These are phyloP conservation scores for Cariama cristata DNA, from an alignment of 2,113 vertebrate species.

Conservation along the genomic window DNA sequence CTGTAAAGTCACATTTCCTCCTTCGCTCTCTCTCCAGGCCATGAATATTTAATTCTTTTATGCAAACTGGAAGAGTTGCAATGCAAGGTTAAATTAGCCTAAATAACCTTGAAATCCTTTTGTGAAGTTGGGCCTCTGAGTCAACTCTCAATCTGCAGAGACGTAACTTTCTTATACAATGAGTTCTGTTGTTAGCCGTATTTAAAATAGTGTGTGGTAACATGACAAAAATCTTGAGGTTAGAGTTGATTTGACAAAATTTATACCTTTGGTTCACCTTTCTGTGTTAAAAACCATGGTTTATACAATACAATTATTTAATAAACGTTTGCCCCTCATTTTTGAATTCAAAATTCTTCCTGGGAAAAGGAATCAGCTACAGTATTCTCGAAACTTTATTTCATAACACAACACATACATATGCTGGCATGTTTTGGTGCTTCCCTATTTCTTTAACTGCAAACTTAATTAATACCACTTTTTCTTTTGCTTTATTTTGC, in stretches of 20 bases:
- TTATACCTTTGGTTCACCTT: background rate
- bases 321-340: background rate
- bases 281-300: background rate
- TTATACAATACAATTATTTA: background rate
- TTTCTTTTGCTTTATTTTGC: background rate
- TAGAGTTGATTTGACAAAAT: background rate
- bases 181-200: background rate
- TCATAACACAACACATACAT: background rate
- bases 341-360: background rate
- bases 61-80: slow-evolving; percentile 63
- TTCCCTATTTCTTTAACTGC: background rate
- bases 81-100: slow-evolving; percentile 63
- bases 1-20: background rate
- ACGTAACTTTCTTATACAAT: background rate
- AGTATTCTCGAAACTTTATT: background rate
- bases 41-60: slow-evolving; percentile 65
- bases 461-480: background rate
- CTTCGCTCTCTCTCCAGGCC: slow-evolving; percentile 21
- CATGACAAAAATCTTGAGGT: background rate
- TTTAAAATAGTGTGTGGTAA: background rate
- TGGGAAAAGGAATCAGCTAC: background rate
- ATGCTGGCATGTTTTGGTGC: background rate
- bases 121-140: slow-evolving; percentile 5
- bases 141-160: background rate
- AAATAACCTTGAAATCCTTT: slow-evolving; percentile 58